Evolutionary conservation across 2,888 invertebrate genomes (phyloP).

Genomic region (Morpho achilles): DNA sequence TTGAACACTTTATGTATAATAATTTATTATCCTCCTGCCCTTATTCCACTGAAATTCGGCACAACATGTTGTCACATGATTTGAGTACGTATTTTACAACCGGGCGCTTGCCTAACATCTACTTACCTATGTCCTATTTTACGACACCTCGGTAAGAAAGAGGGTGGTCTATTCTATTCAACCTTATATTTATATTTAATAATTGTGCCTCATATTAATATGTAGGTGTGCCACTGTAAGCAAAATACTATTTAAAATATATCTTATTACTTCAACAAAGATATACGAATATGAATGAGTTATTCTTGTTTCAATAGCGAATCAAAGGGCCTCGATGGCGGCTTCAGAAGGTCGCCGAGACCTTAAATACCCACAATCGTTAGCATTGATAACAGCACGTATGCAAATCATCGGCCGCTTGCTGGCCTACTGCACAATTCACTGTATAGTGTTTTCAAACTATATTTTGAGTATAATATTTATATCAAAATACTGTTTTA

Average conservation of each 20-base stretch:
- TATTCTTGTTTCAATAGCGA: conserved; percentile 48
- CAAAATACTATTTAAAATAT: neutral
- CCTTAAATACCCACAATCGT: conserved; percentile 57
- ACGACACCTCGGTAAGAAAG: no score
- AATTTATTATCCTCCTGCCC: no score
- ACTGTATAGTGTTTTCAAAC: conserved; percentile 32
- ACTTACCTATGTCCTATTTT: no score
- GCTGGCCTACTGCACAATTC: conserved; percentile 38
- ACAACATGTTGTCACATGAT: no score
- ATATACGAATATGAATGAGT: conserved; percentile 6
- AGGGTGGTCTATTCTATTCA: no score
- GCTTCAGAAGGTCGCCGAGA: conserved; percentile 56
- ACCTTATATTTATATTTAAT: no score
- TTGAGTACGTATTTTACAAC: no score
- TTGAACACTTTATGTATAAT: no score
- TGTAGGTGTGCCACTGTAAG: neutral
- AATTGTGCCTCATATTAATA: neutral
- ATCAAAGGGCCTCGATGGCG: conserved; percentile 65
- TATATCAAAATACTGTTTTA: no score
- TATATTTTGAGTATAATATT: neutral
- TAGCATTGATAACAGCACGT: conserved; percentile 66
- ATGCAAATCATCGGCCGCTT: conserved; percentile 62
- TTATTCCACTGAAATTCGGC: no score
- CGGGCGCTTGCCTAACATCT: no score
- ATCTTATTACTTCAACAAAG: conserved; percentile 8